Base-by-base conservation (phyloP, 2,113 vertebrate species). In the Heterotis niloticus region DNA sequence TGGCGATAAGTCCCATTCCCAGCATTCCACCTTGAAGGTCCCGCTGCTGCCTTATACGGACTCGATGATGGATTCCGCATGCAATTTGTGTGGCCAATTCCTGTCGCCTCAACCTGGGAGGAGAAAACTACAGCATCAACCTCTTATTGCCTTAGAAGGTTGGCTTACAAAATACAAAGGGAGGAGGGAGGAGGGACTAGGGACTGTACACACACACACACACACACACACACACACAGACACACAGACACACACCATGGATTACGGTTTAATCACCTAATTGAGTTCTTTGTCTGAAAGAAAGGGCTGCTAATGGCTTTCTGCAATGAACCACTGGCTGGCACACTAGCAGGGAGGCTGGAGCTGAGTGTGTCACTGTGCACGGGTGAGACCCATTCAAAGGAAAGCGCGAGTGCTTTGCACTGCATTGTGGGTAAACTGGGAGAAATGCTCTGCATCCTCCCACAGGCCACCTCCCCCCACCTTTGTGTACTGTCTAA, bases 31-130 rank as follows among this genome's bases (percentile, higher is more conserved):
- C 85, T 73, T 84, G 75, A 65, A 54, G 79, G 84, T 82, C 78
- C 80, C 67, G 74, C n/a, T 82, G 23, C 83, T 77, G 69, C 90
- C 91, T 90, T 91, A 87, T 91, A 90, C 86, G 89, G 91, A 86
- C 85, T 87, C 16, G 86, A 77, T 81, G 80, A 89, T 89, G 87
- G 84, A 89, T 91, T 85, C 79, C 75, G 70, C 44, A 71, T 82
- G 86, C 86, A 84, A 82, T 92, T 89, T 87, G 89, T 34, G 80
- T 74, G 56, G 84, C 83, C 64, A 76, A 67, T 67, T 79, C 84
- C 81, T 81, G 86, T 60, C 34, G 23, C 57, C 57, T 13, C 26
- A 18, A 75, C 82, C 64, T 69, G 68, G 81, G 67, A 86, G 87
- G 89, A 83, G 85, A 88, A 28, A 56, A 5, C n/a, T 13, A n/a